A percentile compares a stretch with the other conserved stretches of the same genome.
These are phyloP conservation scores for Tetheella fluctuosa DNA, from an alignment of 2,888 invertebrate genomes.

Conservation along the genomic window DNA sequence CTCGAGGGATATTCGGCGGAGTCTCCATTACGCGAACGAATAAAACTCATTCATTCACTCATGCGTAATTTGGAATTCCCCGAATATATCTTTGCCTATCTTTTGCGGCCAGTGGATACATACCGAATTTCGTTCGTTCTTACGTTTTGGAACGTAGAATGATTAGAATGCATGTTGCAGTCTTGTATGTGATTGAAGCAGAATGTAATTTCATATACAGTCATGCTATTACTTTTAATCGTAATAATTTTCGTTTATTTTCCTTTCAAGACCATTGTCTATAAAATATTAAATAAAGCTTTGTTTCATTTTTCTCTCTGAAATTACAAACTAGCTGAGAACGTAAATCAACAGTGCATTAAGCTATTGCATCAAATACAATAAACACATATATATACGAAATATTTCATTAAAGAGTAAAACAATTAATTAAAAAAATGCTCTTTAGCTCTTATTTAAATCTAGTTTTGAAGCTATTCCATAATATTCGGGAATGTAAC, in stretches of 20 bases:
- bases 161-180: background rate
- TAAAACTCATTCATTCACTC: background rate
- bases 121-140: background rate
- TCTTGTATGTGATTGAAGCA: no score
- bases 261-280: no score
- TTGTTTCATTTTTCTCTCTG: no score
- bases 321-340: no score
- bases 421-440: background rate
- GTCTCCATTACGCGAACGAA: background rate
- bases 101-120: background rate
- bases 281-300: no score
- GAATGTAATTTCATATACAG: no score
- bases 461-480: background rate
- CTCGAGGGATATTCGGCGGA: constrained; percentile 23
- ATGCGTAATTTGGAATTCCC: background rate
- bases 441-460: background rate
- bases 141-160: background rate
- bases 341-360: no score
- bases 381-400: no score
- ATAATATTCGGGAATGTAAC: background rate
- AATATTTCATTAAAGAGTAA: no score
- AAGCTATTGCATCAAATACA: no score
- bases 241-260: no score
- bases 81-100: background rate
- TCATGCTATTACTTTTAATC: no score